Conservation (phyloP, 2,797 vertebrate genomes). For the Glossophaga mutica region DNA sequence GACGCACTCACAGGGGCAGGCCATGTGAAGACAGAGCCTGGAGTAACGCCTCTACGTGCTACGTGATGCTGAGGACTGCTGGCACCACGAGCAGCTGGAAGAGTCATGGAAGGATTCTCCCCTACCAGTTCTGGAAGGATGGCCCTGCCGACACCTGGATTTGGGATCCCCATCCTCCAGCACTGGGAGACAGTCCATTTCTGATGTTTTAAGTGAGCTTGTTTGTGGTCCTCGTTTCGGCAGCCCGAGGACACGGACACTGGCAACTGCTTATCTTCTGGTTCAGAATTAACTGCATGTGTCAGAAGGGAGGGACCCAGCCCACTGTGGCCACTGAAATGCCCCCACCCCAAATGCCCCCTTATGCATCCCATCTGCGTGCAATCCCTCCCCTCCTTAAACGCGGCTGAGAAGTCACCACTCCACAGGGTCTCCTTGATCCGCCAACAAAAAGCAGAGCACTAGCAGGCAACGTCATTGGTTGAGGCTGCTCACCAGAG, state of each 20-base stretch:
- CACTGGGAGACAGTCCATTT: background rate
- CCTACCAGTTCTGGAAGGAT: background rate
- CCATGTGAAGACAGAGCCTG: fast-evolving
- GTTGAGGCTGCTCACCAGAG: background rate
- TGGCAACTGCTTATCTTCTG: background rate
- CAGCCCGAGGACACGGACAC: background rate
- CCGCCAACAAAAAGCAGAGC: background rate
- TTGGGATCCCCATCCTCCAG: background rate
- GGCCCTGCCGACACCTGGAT: too few relatives aligned
- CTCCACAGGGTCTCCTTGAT: background rate
- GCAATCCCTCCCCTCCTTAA: background rate
- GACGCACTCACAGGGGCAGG: background rate
- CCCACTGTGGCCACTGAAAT: background rate
- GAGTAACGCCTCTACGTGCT: fast-evolving
- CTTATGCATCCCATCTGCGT: fast-evolving
- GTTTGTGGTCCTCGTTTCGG: background rate
- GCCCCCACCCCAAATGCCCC: too few relatives aligned
- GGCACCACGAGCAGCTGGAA: background rate
- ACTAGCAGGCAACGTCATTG: fast-evolving
- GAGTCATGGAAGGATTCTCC: background rate
- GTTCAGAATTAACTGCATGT: background rate
- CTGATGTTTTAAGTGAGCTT: background rate
- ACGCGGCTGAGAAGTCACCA: background rate
- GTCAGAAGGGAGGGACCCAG: background rate
- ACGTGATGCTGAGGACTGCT: background rate